Base-by-base conservation (phyloP, 2,797 vertebrate genomes). In the Acomys russatus region DNA sequence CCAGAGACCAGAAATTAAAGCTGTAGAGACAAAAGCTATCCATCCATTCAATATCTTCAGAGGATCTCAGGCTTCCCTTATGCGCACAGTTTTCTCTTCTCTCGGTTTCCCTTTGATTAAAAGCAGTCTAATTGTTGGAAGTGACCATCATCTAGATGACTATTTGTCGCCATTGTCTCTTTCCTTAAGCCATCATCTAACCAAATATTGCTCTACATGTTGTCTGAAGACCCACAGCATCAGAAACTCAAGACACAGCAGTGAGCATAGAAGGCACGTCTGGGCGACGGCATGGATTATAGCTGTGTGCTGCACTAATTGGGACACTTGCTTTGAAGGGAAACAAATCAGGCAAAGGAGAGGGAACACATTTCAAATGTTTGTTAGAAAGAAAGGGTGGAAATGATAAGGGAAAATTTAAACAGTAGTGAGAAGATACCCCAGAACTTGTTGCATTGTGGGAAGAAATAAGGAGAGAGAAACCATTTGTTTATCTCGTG, bases 1-100 rank as follows among this genome's bases (percentile, higher is more conserved):
- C 64, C 77, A 74, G 92, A 78, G 61, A 83, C 38, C 28, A 91
- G 82, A 91, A 92, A 85, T 35, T 70, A 35, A 95, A 84, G 61
- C 6, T 12, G 49, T 2, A 64, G 22, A 90, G 10, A 35, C 30
- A 80, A 90, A 59, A 54, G 63, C 0, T 0, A 59, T 44, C 35
- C 80, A 14, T 22, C 77, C 87, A 82, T 54, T 66, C 71, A 76
- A 35, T 14, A n/a, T 28, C 2, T 15, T 30, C n/a, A 91, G 28
- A 22, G 28, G 56, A 15, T 33, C 15, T 90, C 3, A 88, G 63
- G 30, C n/a, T 61, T 68, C 0, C 64, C 38, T 44, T 54, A 49
- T 33, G 56, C 79, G 15, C 49, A 82, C 38, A 30, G 23, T 17
- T 30, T 84, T 70, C 1, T 83, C 10, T 88, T 73, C 49, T 63